These are phyloP conservation scores for Probaryconus sp. DNA, from an alignment of 1,140 invertebrate genomes.

Conservation along the genomic window DNA sequence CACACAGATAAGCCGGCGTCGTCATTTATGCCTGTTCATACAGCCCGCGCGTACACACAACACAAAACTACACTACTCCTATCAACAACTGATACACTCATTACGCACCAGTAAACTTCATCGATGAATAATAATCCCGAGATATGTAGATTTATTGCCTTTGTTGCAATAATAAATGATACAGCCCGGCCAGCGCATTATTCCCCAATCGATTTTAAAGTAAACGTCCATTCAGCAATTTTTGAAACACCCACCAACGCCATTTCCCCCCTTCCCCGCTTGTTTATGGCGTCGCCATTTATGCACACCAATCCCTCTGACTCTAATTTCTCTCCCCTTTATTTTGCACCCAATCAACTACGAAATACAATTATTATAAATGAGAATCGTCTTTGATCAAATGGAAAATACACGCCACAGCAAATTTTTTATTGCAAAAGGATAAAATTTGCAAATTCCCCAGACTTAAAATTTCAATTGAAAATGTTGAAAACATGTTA, in stretches of 20 bases:
- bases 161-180: conserved; percentile 51
- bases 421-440: too few relatives aligned
- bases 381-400: too few relatives aligned
- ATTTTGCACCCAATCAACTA: too few relatives aligned
- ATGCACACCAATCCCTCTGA: too few relatives aligned
- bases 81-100: conserved; percentile 57
- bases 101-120: conserved; percentile 56
- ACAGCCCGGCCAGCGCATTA: conserved; percentile 17
- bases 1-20: conserved; percentile 55
- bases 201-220: conserved; percentile 34
- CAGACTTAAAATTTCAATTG: too few relatives aligned
- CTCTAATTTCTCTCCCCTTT: too few relatives aligned
- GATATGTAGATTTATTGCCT: conserved; percentile 52
- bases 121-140: conserved; percentile 54
- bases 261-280: neutral
- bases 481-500: too few relatives aligned
- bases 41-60: conserved; percentile 11
- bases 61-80: conserved; percentile 45
- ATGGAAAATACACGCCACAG: too few relatives aligned
- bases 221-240: conserved; percentile 35
- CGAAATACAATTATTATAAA: too few relatives aligned
- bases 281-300: too few relatives aligned
- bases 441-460: too few relatives aligned
- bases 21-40: conserved; percentile 56
- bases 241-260: conserved; percentile 33